Base-by-base conservation (phyloP, 2,888 invertebrate species). In the Lasius fuliginosus region DNA sequence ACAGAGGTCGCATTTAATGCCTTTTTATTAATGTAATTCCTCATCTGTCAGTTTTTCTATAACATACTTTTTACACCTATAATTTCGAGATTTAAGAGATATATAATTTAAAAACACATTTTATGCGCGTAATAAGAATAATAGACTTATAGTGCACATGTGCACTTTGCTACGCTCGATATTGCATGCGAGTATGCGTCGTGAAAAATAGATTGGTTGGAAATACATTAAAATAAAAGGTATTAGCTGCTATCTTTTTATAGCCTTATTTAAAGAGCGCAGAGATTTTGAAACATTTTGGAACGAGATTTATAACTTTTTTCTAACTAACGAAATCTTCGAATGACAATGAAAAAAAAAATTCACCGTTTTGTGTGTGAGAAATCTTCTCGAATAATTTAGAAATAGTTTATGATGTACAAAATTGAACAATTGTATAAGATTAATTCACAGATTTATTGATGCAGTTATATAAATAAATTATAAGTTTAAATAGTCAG, bases 401-500 rank as follows among this genome's bases (percentile, higher is more conserved):
- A 12, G 1, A 11, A 49, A 8, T 49, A 71, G 18, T 49, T 60
- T 33, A 15, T 4, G 9, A 15, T 79, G 8, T 4, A 11, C 27
- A 30, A 23, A 46, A 23, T 18, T 8, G 56, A 79, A 71, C 60
- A 67, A 58, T 69, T 42, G 11, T 58, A 23, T 23, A 15, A 49
- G 30, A 60, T 33, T 33, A 60, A 58, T 40, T 53, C 15, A 8
- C 15, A 30, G 53, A 36, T 23, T 60, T 36, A 15, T 18, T 36
- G 33, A 69, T 8, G 56, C 36, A 36, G 6, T 30, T 23, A 46
- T 27, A 33, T 68, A 76, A 86, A 81, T 84, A 49, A 53, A 73
- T 64, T 69, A 65, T 81, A 81, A 81, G 46, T 49, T 62, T 56
- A 33, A 60, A 56, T 73, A n/a, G 56, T 27, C 82, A 76, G 88